Base-by-base conservation (phyloP, 2,888 invertebrate genomes). In the Cosmia trapezina region DNA sequence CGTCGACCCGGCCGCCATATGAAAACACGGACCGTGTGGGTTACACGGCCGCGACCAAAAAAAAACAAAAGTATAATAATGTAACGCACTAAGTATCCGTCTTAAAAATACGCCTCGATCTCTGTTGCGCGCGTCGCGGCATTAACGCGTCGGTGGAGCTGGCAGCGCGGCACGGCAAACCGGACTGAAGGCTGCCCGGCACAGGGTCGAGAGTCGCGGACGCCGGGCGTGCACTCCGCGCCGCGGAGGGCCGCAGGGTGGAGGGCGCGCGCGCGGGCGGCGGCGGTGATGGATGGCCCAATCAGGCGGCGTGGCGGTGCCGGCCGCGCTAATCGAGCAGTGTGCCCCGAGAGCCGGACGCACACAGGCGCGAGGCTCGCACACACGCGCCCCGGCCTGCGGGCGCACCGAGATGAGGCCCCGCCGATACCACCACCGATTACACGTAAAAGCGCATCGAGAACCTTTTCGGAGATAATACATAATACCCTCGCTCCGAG, bases 261-360 rank as follows among this genome's bases (percentile, higher is more conserved):
- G 93, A 92, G 93, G 95, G 92, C 88, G 91, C 83, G 89, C 87
- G 88, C 91, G 91, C 91, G 91, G 92, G 91, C 88, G 89, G 89
- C 85, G 87, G 87, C 85, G 86, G 92, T 96, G 96, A 96, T 96
- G 96, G 96, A 96, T 97, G 96, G 96, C 96, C 96, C 94, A 96
- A 95, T 95, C 95, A 94, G 95, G 95, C 95, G 94, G 94, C 95
- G 93, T 91, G 94, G 93, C 94, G 94, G 94, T 92, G 91, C 93
- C 92, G 91, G 93, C 92, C 94, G 93, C 93, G 94, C 95, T 95
- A 95, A 94, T 94, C 94, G 94, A 94, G 93, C 94, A 92, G 91
- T 93, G 94, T 92, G 94, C 93, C 93, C 92, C 91, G 94, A 90
- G 92, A 91, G 89, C 89, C 90, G 89, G 90, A 90, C 93, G 90